phyloP scores from a whole-genome alignment of 2,113 vertebrate species.

The Bufo gargarizans region DNA sequence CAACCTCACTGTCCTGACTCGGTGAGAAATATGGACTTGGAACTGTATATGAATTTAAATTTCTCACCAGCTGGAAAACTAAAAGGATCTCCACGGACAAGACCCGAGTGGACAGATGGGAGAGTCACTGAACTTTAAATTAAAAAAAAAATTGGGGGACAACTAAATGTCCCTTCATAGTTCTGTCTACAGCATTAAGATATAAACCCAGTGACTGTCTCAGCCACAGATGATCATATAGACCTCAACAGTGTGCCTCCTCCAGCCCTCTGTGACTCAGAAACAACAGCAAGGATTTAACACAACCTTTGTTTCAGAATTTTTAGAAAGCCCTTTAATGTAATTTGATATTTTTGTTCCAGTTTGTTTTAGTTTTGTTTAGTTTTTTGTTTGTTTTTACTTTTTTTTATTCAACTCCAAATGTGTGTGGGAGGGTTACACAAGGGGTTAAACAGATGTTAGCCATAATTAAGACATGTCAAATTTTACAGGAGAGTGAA shows the following conservation, averaged over 20 bases:
- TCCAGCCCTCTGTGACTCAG: constrained; percentile 30
- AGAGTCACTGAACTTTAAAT: constrained; percentile 35
- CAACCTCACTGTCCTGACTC: constrained; percentile 48
- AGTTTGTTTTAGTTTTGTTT: neutral
- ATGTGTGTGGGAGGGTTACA: constrained; percentile 6
- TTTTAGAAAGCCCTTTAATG: constrained; percentile 10
- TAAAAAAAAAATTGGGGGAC: constrained; percentile 5
- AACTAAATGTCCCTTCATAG: neutral
- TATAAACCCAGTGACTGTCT: constrained; percentile 33
- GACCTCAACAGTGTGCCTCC: constrained; percentile 44
- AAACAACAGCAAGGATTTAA: constrained; percentile 30
- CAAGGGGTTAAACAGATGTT: constrained; percentile 34
- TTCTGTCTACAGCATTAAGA: constrained; percentile 41
- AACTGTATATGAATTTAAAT: constrained; percentile 8
- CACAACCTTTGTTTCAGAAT: neutral
- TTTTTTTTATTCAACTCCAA: constrained; percentile 18
- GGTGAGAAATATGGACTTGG: constrained; percentile 40
- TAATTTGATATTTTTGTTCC: neutral
- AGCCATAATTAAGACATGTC: constrained; percentile 37
- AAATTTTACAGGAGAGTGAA: constrained; percentile 36
- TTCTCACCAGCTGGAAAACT: constrained; percentile 50
- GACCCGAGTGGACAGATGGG: constrained; percentile 30
- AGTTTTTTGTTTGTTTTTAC: neutral
- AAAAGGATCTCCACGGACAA: constrained; percentile 9
- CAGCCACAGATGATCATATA: constrained; percentile 44